Conservation (phyloP, 2,797 vertebrate species). For the Acanthopagrus latus region DNA sequence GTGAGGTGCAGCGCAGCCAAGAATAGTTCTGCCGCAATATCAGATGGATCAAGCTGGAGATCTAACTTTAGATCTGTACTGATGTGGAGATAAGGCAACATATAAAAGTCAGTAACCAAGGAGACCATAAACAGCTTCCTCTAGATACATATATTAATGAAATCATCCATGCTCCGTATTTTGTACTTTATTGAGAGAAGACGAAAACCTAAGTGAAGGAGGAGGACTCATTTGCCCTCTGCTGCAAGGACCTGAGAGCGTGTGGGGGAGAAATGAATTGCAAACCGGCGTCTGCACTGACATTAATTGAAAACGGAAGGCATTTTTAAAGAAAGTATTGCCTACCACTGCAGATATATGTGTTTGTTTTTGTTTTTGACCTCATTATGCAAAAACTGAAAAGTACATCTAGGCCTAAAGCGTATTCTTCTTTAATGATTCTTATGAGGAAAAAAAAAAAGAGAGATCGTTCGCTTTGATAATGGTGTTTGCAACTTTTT, state of each 20-base stretch:
- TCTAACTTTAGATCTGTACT: constrained; percentile 5
- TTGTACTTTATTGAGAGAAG: not conserved
- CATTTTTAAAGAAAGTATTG: constrained; percentile 20
- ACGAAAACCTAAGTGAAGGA: not conserved
- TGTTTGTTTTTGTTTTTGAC: constrained; percentile 48
- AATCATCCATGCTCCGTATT: constrained; percentile 7
- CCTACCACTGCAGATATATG: constrained; percentile 33
- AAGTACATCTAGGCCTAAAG: constrained; percentile 42
- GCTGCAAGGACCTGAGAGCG: constrained; percentile 8
- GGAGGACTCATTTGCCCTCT: not conserved
- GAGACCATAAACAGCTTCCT: constrained; percentile 20
- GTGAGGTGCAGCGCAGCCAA: constrained; percentile 9
- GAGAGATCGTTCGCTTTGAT: constrained; percentile 45
- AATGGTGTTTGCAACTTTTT: constrained; percentile 43
- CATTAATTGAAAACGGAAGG: constrained; percentile 36
- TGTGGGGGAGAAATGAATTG: constrained; percentile 17
- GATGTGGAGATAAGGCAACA: not conserved
- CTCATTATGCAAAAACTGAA: constrained; percentile 50
- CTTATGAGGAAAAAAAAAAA: constrained; percentile 4
- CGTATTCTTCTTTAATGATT: constrained; percentile 45
- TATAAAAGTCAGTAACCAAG: constrained; percentile 18
- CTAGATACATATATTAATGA: not conserved
- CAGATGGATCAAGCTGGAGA: constrained; percentile 20
- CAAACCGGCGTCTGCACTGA: constrained; percentile 17
- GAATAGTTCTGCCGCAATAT: constrained; percentile 16